Evolutionary conservation across 2,797 vertebrate genomes (phyloP), one percentile per base, ranked within the genome.

Genomic region (Australoheros facetus): DNA sequence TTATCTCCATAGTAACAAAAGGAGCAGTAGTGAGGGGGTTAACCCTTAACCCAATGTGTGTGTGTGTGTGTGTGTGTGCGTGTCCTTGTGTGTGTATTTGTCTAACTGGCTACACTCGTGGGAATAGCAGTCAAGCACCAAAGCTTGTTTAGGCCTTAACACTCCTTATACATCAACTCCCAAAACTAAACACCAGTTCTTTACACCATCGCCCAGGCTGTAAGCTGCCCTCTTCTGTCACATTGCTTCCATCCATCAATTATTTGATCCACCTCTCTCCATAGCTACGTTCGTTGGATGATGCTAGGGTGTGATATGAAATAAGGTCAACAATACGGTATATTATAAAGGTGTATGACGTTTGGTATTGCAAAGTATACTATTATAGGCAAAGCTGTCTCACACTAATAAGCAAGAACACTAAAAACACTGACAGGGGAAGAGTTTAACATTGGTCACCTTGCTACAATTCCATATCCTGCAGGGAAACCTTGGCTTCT

Each of bases 1-100:
- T 85, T 75, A 94, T 95, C 90, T 91, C 91, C 93, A 95, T 94
- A 91, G 85, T 78, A 87, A 95, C 94, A 94, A 94, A 89, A 75
- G 81, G n/a, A 79, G 59, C 56, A 57, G 56, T 28, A 85, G 58
- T 64, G 81, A 87, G 90, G 91, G 87, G 88, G 87, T 93, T 94
- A 91, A 94, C 93, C 94, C 89, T 83, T 91, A 80, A 92, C 92
- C 92, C 86, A 73, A 69, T 45, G 42, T 45, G 13, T 58, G 79
- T 45, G 5, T 37, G 34, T 37, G 34, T 37, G 34, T 37, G 34
- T 34, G 34, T 34, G 34, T 34, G 34, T 34, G 34, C 9, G 34
- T 34, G 34, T 37, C 8, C 86, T 70, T 16, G 45, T 48, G 45
- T 17, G 14, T 1, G 45, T 17, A 4, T 12, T 12, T 12, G 39